These are phyloP conservation scores for Pegoplata infirma DNA, from an alignment of 2,888 invertebrate genomes.

Conservation along the genomic window DNA sequence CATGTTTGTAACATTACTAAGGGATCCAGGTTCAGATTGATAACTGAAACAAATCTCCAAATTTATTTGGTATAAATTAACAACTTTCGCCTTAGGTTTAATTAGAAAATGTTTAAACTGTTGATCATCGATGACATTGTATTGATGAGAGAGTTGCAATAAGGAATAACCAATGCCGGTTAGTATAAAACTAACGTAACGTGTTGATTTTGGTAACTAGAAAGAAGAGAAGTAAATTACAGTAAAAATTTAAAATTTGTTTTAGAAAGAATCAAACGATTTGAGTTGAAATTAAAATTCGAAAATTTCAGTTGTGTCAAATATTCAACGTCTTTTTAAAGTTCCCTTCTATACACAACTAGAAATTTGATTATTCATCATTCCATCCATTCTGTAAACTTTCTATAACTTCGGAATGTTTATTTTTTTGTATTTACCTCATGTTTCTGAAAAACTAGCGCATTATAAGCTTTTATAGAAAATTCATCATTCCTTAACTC, in stretches of 20 bases:
- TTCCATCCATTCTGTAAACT: no score
- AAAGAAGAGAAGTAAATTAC: no score
- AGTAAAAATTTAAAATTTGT: no score
- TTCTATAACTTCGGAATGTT: no score
- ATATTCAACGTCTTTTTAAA: no score
- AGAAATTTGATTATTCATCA: no score
- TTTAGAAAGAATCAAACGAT: no score
- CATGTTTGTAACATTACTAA: slow-evolving; percentile 33
- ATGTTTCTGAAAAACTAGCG: slow-evolving; percentile 26
- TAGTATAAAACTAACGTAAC: slow-evolving; percentile 5
- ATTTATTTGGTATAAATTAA: not conserved
- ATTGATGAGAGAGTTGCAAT: slow-evolving; percentile 31
- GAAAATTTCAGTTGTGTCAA: no score
- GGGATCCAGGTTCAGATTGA: not conserved
- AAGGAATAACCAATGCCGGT: slow-evolving; percentile 26
- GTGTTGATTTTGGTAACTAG: slow-evolving; percentile 29
- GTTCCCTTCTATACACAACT: no score
- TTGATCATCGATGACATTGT: slow-evolving; percentile 11
- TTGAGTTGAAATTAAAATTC: no score
- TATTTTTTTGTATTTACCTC: not conserved
- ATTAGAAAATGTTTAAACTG: slow-evolving; percentile 23
- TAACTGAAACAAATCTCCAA: slow-evolving; percentile 40
- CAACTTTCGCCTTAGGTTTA: not conserved
- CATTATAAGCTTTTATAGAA: not conserved
- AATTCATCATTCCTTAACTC: slow-evolving; percentile 5